Percentiles rank a stretch among this genome's conserved stretches.
phyloP scores from a whole-genome alignment of 2,797 vertebrate species.

The Artibeus jamaicensis region DNA sequence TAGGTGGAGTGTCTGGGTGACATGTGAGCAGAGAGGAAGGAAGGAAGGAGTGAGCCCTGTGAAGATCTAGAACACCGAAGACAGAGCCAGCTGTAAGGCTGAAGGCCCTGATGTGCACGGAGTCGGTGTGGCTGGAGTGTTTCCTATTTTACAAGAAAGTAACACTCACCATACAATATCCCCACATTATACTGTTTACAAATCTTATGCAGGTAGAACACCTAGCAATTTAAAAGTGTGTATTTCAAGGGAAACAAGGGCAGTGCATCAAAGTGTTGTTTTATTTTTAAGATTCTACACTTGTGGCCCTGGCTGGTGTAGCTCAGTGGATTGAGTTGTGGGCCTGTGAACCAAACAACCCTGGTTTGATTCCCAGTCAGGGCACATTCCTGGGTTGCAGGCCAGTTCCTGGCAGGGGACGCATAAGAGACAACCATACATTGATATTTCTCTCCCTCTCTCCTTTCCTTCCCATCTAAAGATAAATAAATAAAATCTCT shows the following conservation, averaged over 20 bases:
- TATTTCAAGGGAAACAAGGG: constrained; percentile 61
- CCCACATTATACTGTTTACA: background rate
- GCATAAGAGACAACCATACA: too few relatives aligned
- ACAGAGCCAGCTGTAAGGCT: background rate
- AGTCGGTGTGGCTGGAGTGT: background rate
- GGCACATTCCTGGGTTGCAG: too few relatives aligned
- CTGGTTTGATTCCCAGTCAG: too few relatives aligned
- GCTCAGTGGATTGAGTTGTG: too few relatives aligned
- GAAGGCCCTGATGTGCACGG: background rate
- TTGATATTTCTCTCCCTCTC: too few relatives aligned
- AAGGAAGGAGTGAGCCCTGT: background rate
- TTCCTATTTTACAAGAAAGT: constrained; percentile 31
- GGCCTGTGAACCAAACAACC: too few relatives aligned
- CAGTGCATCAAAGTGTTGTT: constrained; percentile 52
- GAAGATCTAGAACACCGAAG: background rate
- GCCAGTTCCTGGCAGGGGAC: too few relatives aligned
- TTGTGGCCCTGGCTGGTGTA: background rate
- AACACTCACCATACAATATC: background rate
- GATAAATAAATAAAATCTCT: too few relatives aligned
- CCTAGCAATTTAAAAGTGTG: constrained; percentile 55
- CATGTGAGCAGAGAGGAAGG: background rate
- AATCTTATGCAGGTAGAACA: background rate
- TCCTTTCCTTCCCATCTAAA: too few relatives aligned
- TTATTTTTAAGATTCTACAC: constrained; percentile 70
- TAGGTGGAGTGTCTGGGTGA: background rate